These are phyloP conservation scores for Thymelicus lineola DNA, from an alignment of 2,888 invertebrate species.

Conservation along the genomic window DNA sequence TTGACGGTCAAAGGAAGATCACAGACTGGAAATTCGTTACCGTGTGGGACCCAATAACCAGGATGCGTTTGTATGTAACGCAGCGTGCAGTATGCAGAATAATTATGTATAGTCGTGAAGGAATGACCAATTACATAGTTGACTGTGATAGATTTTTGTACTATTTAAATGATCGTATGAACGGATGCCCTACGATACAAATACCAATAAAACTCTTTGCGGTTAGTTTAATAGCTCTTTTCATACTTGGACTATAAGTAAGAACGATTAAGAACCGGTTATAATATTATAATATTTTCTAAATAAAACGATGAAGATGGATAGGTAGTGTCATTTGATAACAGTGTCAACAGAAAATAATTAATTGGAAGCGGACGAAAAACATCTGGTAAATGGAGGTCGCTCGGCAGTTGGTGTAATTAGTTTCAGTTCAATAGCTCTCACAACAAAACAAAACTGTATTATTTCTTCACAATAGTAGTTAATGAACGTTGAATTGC, in stretches of 20 bases:
- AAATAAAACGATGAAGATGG: constrained; percentile 8
- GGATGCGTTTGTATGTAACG: constrained; percentile 68
- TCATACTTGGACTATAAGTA: constrained; percentile 19
- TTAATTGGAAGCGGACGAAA: constrained; percentile 23
- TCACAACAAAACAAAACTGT: constrained; percentile 25
- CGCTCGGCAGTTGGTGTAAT: constrained; percentile 28
- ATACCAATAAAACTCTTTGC: constrained; percentile 32
- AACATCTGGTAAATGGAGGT: constrained; percentile 34
- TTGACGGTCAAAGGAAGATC: constrained; percentile 50
- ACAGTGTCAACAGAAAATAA: constrained; percentile 7
- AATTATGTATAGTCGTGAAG: constrained; percentile 74
- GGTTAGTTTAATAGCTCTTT: constrained; percentile 36
- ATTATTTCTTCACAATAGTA: constrained; percentile 27
- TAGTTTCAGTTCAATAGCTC: constrained; percentile 39
- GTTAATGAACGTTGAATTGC: constrained; percentile 16
- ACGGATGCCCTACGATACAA: constrained; percentile 46
- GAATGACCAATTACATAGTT: constrained; percentile 67
- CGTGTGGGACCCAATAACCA: constrained; percentile 66
- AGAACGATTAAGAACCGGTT: constrained; percentile 1
- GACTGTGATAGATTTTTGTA: constrained; percentile 70
- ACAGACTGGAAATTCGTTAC: constrained; percentile 72
- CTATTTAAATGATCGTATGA: constrained; percentile 66
- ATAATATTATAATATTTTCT: background rate
- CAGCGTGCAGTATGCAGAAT: constrained; percentile 68
- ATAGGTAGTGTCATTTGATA: constrained; percentile 22